phyloP scores from a whole-genome alignment of 2,797 vertebrate species.

The Notolepis coatsorum region DNA sequence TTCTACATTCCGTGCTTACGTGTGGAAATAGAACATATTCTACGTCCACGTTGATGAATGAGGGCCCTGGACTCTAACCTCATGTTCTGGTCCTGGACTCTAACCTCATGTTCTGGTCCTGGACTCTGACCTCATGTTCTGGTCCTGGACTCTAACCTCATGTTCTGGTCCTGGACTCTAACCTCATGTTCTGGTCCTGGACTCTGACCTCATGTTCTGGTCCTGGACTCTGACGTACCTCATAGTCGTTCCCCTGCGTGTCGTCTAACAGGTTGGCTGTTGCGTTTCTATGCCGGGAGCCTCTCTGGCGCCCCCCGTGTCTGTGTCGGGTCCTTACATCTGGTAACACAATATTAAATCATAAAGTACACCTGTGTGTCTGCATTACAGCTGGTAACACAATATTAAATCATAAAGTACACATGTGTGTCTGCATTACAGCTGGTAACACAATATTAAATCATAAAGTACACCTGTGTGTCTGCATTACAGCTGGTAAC shows the following conservation, averaged over 20 bases:
- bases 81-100: background rate
- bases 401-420: background rate
- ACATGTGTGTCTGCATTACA: too few species aligned
- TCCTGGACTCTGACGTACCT: conserved; percentile 59
- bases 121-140: background rate
- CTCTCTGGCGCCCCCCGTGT: conserved; percentile 27
- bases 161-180: background rate
- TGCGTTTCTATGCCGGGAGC: conserved; percentile 37
- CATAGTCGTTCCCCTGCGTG: conserved; percentile 77
- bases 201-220: background rate
- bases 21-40: too few species aligned
- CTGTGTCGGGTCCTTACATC: conserved; percentile 31
- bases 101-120: background rate
- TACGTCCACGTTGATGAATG: too few species aligned
- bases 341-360: conserved; percentile 4
- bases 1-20: too few species aligned
- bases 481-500: conserved; percentile 54
- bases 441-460: too few species aligned
- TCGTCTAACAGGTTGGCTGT: conserved; percentile 47
- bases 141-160: background rate
- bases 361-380: conserved; percentile 36
- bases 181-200: conserved; percentile 6
- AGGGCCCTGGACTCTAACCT: background rate
- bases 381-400: conserved; percentile 32
- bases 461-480: too few species aligned